Base-by-base conservation (phyloP, 2,888 invertebrate species). In the Pecten maximus region DNA sequence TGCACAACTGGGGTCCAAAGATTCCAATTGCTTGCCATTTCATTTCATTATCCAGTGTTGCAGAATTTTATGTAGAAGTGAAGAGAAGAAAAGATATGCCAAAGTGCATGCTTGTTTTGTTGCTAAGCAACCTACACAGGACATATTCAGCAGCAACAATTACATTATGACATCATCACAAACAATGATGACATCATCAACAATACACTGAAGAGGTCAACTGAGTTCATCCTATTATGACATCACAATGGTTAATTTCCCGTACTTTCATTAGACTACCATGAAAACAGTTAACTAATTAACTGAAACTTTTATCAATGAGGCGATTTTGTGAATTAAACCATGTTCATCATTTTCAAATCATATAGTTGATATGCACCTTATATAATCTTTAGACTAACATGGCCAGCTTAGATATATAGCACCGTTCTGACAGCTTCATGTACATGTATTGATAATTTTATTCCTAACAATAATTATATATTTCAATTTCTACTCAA, bases 91-190 rank as follows among this genome's bases (percentile, higher is more conserved):
- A 35, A 8, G 15, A 35, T 74, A 15, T 74, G 74, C 74, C 28
- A 74, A 74, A 74, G 2, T 74, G 74, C 74, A 74, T 74, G 74
- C 74, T 74, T 74, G 74, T 74, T 74, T 74, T 74, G 74, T 74
- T 74, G 35, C 74, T 35, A 74, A 74, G 74, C 74, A 74, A 74
- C 28, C 74, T 35, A 35, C 74, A 74, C 12, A 74, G 23, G 74
- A 4, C 74, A 74, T 35, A 28, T 35, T 74, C 74, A 35, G 12
- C 28, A 35, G 74, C 35, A 35, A 74, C 74, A 28, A 74, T 74
- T 74, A 74, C 74, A 74, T 74, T 74, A 15, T 74, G 74, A 74
- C 74, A 35, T 74, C 74, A 74, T 74, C 74, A 74, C 74, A 74
- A 35, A 2, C 35, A 74, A 35, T 74, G 74, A 74, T 74, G 74